Evolutionary conservation across 1,140 invertebrate species (phyloP), one percentile per base, ranked within the genome.

Genomic region (Anagrus nilaparvatae): DNA sequence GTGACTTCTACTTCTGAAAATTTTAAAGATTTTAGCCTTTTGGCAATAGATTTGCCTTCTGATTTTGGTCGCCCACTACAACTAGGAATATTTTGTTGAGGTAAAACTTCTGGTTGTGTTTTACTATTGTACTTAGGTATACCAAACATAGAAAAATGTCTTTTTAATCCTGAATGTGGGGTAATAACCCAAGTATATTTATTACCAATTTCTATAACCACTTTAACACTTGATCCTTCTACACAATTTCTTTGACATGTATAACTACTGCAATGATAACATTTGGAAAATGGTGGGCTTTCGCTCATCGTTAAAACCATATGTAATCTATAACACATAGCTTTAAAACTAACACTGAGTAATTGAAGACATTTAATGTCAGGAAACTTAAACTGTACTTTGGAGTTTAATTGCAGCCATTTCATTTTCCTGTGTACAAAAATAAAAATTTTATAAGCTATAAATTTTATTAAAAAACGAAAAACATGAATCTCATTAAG

Each of bases 151-250:
- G 67, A 65, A 21, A 63, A 67, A 36, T 70, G 67, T 27, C 67
- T 55, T 25, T 55, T 55, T 4, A 70, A 40, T 3, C 59, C 61
- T 46, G 62, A 67, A 37, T 59, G 53, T 0, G 68, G 65, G 4
- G 60, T 67, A 25, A 69, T 62, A 13, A 70, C 57, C 68, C 68
- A 69, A 2, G 67, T 71, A 23, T 60, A 70, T 40, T 71, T 71
- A 25, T 69, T 70, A 16, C 69, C 69, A 42, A 71, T 71, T 47
- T 71, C 69, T 19, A 71, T 64, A 6, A 69, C 67, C 14, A 69
- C 61, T 54, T 69, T 68, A 5, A 59, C 56, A 31, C 57, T 63
- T 9, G 62, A 65, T 35, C 64, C 56, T 39, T 70, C 65, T 0
- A 68, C 58, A 27, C 69, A 70, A 39, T 63, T 65, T 23, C 65